Conservation (phyloP, 2,797 vertebrate species). For the Natrix natrix region DNA sequence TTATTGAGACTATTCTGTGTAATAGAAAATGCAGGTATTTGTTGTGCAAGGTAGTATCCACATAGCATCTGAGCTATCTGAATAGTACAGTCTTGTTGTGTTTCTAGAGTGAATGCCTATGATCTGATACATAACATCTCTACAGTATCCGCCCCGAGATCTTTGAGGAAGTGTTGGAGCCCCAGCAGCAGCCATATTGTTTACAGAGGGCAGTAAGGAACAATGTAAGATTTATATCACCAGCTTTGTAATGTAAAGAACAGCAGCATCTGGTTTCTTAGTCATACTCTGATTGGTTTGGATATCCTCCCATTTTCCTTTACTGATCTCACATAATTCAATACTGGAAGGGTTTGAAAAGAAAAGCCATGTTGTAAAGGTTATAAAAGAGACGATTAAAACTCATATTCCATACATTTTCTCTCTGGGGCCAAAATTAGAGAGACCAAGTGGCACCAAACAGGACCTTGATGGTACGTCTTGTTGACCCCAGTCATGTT, state of each 20-base stretch:
- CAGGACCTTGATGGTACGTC: background rate
- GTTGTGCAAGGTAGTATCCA: no score
- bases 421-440: background rate
- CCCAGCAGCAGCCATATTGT: background rate
- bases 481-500: background rate
- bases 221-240: background rate
- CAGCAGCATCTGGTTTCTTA: conserved; percentile 11
- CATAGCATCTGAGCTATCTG: background rate
- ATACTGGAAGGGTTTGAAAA: background rate
- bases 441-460: background rate
- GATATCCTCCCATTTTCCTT: conserved; percentile 3
- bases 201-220: background rate
- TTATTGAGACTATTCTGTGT: background rate
- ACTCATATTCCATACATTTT: background rate
- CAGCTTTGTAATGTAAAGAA: background rate
- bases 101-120: background rate
- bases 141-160: background rate
- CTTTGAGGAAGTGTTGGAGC: background rate
- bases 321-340: background rate
- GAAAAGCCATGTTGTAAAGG: background rate
- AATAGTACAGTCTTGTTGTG: background rate
- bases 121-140: conserved; percentile 8
- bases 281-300: background rate
- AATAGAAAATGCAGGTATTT: background rate
- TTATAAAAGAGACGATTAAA: background rate